Percentiles rank a stretch among this genome's conserved stretches.
These are phyloP conservation scores for Nestor notabilis DNA, from an alignment of 2,113 vertebrate genomes.

Conservation along the genomic window DNA sequence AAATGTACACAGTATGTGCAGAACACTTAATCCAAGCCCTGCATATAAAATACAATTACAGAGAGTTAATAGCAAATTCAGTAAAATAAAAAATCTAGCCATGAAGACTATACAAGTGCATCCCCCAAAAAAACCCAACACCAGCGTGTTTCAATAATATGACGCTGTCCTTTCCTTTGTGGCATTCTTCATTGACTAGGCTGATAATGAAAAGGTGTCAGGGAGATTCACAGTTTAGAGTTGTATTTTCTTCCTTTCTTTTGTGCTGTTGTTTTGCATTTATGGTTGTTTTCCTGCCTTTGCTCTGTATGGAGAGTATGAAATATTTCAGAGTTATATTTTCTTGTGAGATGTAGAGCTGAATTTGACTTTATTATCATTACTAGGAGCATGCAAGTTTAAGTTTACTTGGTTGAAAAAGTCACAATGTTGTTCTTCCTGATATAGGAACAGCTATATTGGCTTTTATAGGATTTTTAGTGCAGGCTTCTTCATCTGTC, in stretches of 20 bases:
- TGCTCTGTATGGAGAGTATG: neutral
- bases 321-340: slow-evolving; percentile 34
- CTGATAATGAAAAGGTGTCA: slow-evolving; percentile 6
- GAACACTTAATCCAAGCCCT: neutral
- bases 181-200: neutral
- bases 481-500: slow-evolving; percentile 31
- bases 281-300: slow-evolving; percentile 4
- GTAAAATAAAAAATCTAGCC: neutral
- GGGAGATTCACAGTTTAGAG: neutral
- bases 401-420: slow-evolving; percentile 45
- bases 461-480: slow-evolving; percentile 26
- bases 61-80: neutral
- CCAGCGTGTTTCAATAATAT: neutral
- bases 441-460: neutral
- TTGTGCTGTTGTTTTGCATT: neutral
- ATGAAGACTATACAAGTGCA: neutral
- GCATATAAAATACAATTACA: neutral
- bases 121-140: neutral
- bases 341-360: slow-evolving; percentile 2
- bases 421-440: neutral
- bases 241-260: neutral
- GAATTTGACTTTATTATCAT: slow-evolving; percentile 39
- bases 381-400: slow-evolving; percentile 5
- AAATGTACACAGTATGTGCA: neutral
- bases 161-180: neutral